Base-by-base conservation (phyloP, 1,140 invertebrate species). In the Calliopsis andreniformis region DNA sequence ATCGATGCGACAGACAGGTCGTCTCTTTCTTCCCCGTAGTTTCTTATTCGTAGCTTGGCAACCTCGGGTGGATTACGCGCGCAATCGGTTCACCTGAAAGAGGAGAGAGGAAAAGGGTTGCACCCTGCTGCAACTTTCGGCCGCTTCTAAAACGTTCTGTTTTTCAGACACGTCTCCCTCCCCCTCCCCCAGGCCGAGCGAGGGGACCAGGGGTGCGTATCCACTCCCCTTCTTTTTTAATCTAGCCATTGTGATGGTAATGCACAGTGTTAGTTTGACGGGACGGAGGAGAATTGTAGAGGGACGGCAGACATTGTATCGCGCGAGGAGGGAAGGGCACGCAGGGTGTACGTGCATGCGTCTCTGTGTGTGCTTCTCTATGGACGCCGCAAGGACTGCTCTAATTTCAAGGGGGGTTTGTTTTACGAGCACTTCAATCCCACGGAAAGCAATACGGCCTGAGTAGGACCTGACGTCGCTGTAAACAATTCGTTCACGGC, bases 161-260 rank as follows among this genome's bases (percentile, higher is more conserved):
- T 88, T 88, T 88, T 88, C 87, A 89, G 87, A 87, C 87, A 77
- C 66, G 76, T 82, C 83, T 83, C 83, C 58, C 66, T 2, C 32
- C 39, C 49, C 20, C 47, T n/a, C 61, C 45, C 80, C 77, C 79
- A 56, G 80, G 18, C 18, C 42, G 42, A 39, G 14, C 43, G 75
- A 78, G 80, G 85, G 82, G 81, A 82, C 77, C 76, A 79, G 80
- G 78, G 75, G 67, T 72, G 64, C 67, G 69, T 80, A 82, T 86
- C 67, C 85, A 69, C 78, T 86, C 82, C 87, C 88, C 83, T 87
- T 87, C 87, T 88, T 85, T 89, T 90, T 89, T 90, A 91, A 90
- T 90, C 89, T 89, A 89, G 80, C 83, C 76, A 87, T 91, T 91
- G 89, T 90, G 69, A 90, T 91, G 89, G 83, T 90, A 90, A 91